These are phyloP conservation scores for Apoderus coryli DNA, from an alignment of 2,888 invertebrate genomes.

Conservation along the genomic window DNA sequence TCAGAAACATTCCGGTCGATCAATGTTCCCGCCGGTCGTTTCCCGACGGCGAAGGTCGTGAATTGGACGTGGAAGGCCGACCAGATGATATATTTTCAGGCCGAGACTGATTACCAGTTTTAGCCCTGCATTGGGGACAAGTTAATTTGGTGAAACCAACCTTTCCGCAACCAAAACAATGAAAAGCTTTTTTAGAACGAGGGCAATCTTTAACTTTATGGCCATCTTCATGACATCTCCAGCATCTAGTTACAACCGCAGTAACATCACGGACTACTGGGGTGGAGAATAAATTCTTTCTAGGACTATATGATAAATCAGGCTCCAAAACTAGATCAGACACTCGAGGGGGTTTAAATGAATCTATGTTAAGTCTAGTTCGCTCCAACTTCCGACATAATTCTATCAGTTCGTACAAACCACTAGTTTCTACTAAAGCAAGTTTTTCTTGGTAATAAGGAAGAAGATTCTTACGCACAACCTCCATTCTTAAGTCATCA, in stretches of 20 bases:
- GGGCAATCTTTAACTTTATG: conserved; percentile 4
- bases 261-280: too few relatives aligned
- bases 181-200: too few relatives aligned
- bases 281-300: too few relatives aligned
- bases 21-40: too few relatives aligned
- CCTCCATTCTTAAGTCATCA: conserved; percentile 5
- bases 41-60: too few relatives aligned
- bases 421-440: conserved; percentile 1
- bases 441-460: conserved; percentile 9
- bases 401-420: conserved; percentile 5
- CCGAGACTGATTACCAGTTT: too few relatives aligned
- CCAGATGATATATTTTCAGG: too few relatives aligned
- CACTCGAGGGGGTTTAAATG: not conserved
- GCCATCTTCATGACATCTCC: conserved; percentile 4
- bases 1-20: too few relatives aligned
- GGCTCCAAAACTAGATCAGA: conserved; percentile 2
- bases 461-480: conserved; percentile 9
- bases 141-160: conserved; percentile 2
- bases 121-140: conserved; percentile 1
- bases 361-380: conserved; percentile 1
- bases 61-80: too few relatives aligned
- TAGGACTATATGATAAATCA: conserved; percentile 6
- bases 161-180: conserved; percentile 5
- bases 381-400: conserved; percentile 6
- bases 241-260: conserved; percentile 3